Evolutionary conservation across 30 jellyfish, hydroid and myxozoan species (phyloP).

Genomic region (Nemopilema nomurai): DNA sequence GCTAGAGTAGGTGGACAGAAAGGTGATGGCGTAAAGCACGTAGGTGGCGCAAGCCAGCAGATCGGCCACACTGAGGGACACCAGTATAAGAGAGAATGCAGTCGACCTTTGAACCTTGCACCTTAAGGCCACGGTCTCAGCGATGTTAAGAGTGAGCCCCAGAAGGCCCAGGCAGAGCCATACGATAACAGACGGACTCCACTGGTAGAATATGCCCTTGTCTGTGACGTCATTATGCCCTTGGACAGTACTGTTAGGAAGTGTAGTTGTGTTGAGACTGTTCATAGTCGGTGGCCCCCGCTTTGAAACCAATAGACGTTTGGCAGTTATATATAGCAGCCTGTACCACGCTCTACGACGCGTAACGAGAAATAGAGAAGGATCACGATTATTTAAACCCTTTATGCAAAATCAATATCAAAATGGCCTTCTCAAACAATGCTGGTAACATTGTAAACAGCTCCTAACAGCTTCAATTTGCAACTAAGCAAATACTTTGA

Average conservation of each 20-base stretch:
- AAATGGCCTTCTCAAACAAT: not conserved
- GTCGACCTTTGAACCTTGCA: slow-evolving; percentile 6
- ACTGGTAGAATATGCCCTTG: not conserved
- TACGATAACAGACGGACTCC: slow-evolving; percentile 12
- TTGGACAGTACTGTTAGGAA: not conserved
- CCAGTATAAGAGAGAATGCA: not conserved
- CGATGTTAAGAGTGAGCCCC: not conserved
- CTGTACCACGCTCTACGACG: not conserved
- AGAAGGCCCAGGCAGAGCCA: slow-evolving; percentile 28
- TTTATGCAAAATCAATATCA: not conserved
- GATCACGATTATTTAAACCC: not conserved
- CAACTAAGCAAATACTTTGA: not conserved
- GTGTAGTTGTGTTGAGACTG: not conserved
- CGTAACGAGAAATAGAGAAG: not conserved
- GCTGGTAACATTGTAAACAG: not conserved
- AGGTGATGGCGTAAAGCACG: not conserved
- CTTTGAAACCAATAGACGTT: not conserved
- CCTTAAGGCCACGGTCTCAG: not conserved
- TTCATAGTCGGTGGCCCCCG: not conserved
- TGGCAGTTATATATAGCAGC: too few relatives aligned
- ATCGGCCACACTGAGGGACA: slow-evolving; percentile 26
- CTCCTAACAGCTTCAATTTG: not conserved
- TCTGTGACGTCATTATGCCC: not conserved
- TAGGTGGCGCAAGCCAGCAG: slow-evolving; percentile 11
- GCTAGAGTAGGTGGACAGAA: slow-evolving; percentile 13